A percentile compares a stretch with the other conserved stretches of the same genome.
These are phyloP conservation scores for Trochalopteron elliotii DNA, from an alignment of 2,113 vertebrate species.

Conservation along the genomic window DNA sequence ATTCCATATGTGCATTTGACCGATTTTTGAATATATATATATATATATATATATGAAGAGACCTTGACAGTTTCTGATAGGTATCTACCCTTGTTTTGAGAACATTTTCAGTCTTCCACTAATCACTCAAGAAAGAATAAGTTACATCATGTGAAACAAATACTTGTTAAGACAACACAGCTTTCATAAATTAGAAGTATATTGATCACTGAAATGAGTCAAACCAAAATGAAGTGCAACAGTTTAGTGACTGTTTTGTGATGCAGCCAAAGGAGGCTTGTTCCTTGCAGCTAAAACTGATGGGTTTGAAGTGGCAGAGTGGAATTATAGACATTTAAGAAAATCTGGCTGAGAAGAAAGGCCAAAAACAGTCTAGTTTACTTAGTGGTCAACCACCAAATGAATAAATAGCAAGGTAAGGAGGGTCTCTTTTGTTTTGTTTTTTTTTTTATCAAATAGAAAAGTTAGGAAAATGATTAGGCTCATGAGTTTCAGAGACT, in stretches of 20 bases:
- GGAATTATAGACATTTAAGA: not conserved
- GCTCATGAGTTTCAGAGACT: not conserved
- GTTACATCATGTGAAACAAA: not conserved
- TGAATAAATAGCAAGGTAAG: not conserved
- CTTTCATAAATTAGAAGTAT: not conserved
- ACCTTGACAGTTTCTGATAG: not conserved
- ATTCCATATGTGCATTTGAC: not conserved
- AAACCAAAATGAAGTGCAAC: not conserved
- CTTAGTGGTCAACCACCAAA: not conserved
- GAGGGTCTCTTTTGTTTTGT: not conserved
- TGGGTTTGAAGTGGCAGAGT: not conserved
- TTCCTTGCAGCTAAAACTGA: not conserved
- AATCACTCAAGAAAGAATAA: not conserved
- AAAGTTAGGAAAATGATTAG: not conserved
- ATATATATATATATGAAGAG: not conserved
- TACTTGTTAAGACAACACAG: not conserved
- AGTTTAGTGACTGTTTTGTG: not conserved
- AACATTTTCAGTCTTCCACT: not conserved
- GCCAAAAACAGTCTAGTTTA: not conserved
- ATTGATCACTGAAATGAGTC: not conserved
- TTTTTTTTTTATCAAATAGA: not conserved
- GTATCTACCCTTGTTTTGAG: not conserved
- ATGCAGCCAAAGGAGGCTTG: not conserved
- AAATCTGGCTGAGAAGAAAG: not conserved
- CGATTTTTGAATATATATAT: not conserved